Evolutionary conservation across 2,888 invertebrate species (phyloP).

Genomic region (Enoplolaimus lenunculus): DNA sequence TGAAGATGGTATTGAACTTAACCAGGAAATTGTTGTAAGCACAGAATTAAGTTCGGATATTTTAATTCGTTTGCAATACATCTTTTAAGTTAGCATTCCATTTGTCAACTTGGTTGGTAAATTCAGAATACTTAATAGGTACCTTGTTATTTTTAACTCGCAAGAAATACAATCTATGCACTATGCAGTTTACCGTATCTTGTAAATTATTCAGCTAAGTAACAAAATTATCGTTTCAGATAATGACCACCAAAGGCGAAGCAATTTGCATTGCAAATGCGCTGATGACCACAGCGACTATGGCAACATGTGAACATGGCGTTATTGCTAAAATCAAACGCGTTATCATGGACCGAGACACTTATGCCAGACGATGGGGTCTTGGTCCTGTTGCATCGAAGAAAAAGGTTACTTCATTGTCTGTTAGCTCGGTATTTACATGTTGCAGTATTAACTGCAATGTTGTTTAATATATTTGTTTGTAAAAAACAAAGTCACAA

Average conservation of each 20-base stretch:
- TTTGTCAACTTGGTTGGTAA: slow-evolving; percentile 13
- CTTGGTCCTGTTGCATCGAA: slow-evolving; percentile 62
- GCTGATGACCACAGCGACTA: slow-evolving; percentile 92
- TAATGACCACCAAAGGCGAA: too few species aligned
- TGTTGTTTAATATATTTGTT: too few species aligned
- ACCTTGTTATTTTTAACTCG: too few species aligned
- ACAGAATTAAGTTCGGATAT: slow-evolving; percentile 46
- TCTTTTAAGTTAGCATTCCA: slow-evolving; percentile 14
- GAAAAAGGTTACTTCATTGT: slow-evolving; percentile 21
- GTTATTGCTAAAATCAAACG: slow-evolving; percentile 90
- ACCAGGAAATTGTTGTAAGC: slow-evolving; percentile 89
- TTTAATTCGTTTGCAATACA: slow-evolving; percentile 17
- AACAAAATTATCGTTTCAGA: too few species aligned
- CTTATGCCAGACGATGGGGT: slow-evolving; percentile 96
- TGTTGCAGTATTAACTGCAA: too few species aligned
- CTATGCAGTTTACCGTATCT: too few species aligned
- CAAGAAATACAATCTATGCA: too few species aligned
- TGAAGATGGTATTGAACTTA: slow-evolving; percentile 90
- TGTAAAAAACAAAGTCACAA: too few species aligned
- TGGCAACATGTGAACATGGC: slow-evolving; percentile 92
- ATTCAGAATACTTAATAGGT: not conserved
- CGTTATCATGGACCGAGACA: slow-evolving; percentile 97
- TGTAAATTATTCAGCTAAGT: too few species aligned
- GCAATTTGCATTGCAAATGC: slow-evolving; percentile 58
- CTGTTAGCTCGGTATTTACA: too few species aligned